Base-by-base conservation (phyloP, 2,113 vertebrate species). In the Pogona vitticeps region DNA sequence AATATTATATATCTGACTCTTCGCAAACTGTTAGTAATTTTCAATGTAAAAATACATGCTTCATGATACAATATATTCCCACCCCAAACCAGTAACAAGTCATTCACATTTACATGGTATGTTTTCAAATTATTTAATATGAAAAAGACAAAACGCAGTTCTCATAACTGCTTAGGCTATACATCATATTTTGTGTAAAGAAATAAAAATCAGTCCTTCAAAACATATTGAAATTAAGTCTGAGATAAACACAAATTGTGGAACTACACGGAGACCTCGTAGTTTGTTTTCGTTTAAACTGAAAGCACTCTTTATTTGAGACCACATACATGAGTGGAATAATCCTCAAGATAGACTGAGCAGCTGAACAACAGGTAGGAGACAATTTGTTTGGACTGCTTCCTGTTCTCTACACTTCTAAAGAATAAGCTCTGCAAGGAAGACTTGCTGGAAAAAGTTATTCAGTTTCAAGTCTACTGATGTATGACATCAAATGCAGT, bases 71-170 rank as follows among this genome's bases (percentile, higher is more conserved):
- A 84, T 2, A 46, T 40, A 58, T 3, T 52, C 21, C 6, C 10
- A 38, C 20, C 7, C 15, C 36, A 38, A 80, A 80, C 42, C 59
- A 80, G 8, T 86, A 67, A 80, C 77, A 86, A 76, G 31, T 58
- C 28, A 61, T 61, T 28, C 65, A 71, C 76, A 58, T 79, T 79
- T 77, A 65, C 72, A 46, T 33, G 6, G 6, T 77, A 71, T 38
- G 52, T 86, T 86, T 86, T 80, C 20, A 72, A 72, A 73, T 80
- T 61, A 86, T 89, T 88, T 84, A 88, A 88, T 88, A 71, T 65
- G 56, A 83, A 72, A 82, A 94, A 86, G 52, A 89, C 0, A 0
- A 89, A 70, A 59, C 86, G 63, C 9, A 20, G 33, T 80, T 92
- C 79, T 88, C 76, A 72, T 6, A 56, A 88, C 6, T 83, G 58